phyloP scores from a whole-genome alignment of 2,888 invertebrate genomes.

The Baccha elongata region DNA sequence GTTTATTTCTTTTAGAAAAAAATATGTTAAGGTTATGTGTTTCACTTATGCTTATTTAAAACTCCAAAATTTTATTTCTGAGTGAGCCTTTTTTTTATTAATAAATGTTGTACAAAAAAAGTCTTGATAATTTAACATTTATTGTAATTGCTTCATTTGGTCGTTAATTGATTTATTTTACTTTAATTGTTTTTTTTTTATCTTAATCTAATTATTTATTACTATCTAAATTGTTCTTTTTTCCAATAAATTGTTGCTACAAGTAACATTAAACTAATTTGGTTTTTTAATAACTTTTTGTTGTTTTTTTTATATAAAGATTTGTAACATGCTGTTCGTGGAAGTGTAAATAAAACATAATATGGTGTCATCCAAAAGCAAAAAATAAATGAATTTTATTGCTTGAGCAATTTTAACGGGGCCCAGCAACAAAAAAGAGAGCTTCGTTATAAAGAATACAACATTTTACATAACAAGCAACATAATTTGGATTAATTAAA shows the following conservation, averaged over 20 bases:
- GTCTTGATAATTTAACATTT: neutral
- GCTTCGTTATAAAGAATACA: too few relatives aligned
- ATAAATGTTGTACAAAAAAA: neutral
- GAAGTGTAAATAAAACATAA: too few relatives aligned
- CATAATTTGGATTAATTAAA: too few relatives aligned
- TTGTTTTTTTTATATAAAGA: neutral
- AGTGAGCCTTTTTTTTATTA: conserved; percentile 10
- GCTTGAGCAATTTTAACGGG: too few relatives aligned
- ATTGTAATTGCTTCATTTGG: conserved; percentile 51
- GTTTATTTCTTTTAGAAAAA: conserved; percentile 8
- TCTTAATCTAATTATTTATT: neutral
- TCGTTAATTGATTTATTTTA: conserved; percentile 41
- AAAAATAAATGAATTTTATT: too few relatives aligned
- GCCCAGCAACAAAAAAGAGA: too few relatives aligned
- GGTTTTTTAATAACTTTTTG: neutral
- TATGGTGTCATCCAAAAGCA: too few relatives aligned
- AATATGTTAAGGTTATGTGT: conserved; percentile 1
- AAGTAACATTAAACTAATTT: conserved; percentile 5
- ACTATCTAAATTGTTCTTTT: conserved; percentile 21
- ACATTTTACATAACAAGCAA: too few relatives aligned
- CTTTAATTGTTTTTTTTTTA: neutral
- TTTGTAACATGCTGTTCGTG: conserved; percentile 2
- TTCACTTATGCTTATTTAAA: conserved; percentile 1
- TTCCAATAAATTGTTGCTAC: conserved; percentile 1
- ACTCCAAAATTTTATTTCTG: conserved; percentile 35